Conservation (phyloP, 2,113 vertebrate species). For the Mungos mungo region DNA sequence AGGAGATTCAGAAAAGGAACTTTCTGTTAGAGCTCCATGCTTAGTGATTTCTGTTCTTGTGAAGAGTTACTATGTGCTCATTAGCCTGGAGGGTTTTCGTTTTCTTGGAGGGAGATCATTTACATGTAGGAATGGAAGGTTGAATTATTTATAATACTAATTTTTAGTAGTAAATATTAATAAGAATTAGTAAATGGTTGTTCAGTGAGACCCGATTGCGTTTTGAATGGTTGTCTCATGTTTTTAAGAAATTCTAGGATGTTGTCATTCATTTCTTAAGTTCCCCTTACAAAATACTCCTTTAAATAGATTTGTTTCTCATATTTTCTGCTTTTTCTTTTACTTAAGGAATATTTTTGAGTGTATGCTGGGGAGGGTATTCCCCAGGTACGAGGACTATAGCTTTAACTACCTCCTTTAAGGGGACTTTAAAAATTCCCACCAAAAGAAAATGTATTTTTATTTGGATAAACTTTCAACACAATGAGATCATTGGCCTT, state of each 20-base stretch:
- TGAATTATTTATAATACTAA: conserved; percentile 45
- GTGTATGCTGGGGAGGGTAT: not conserved
- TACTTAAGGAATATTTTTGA: not conserved
- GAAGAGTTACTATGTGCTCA: not conserved
- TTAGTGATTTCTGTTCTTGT: not conserved
- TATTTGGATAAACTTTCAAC: not conserved
- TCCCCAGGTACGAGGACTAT: not conserved
- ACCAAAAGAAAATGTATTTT: not conserved
- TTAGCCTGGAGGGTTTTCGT: not conserved
- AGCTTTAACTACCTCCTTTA: not conserved
- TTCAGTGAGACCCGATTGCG: not conserved
- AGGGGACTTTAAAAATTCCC: not conserved
- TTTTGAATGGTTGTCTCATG: not conserved
- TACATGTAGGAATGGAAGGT: not conserved
- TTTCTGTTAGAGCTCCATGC: not conserved
- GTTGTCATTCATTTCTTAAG: not conserved
- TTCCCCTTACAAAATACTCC: not conserved
- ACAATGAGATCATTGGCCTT: not conserved
- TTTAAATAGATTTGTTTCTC: conserved; percentile 31
- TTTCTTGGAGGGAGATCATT: conserved; percentile 48
- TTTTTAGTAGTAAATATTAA: conserved; percentile 47
- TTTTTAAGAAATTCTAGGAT: conserved; percentile 37
- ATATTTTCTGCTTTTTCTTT: not conserved
- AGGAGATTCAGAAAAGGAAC: not conserved
- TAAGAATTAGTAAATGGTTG: conserved; percentile 11